Evolutionary conservation across 2,797 vertebrate genomes (phyloP).

Genomic region (Gobio occitaniae): DNA sequence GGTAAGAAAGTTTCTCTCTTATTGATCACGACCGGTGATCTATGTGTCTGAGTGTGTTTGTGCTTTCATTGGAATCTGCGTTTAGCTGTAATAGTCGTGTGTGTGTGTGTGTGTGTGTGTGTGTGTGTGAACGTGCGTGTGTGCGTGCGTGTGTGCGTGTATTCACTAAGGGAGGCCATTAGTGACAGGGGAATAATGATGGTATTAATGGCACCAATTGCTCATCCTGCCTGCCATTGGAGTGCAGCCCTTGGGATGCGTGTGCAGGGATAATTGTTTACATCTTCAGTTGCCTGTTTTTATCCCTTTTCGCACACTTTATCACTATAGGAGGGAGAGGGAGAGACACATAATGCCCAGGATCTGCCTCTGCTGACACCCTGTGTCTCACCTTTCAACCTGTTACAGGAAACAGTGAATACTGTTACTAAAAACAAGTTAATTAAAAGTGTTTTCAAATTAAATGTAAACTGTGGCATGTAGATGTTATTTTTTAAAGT

Average conservation of each 20-base stretch:
- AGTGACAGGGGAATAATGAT: conserved; percentile 65
- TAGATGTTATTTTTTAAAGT: not conserved
- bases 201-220: conserved; percentile 59
- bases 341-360: not conserved
- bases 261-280: conserved; percentile 66
- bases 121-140: not conserved
- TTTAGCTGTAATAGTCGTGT: conserved; percentile 3
- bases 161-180: conserved; percentile 55
- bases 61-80: conserved; percentile 17
- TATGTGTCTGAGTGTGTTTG: conserved; percentile 36
- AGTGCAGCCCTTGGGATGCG: conserved; percentile 55
- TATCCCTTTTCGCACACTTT: conserved; percentile 63
- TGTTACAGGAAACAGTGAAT: not conserved
- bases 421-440: not conserved
- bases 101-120: conserved; percentile 15
- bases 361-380: not conserved
- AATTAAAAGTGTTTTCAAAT: not conserved
- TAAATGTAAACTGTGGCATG: not conserved
- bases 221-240: conserved; percentile 59
- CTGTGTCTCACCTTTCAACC: not conserved
- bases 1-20: conserved; percentile 38
- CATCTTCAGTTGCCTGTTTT: conserved; percentile 58
- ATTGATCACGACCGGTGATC: conserved; percentile 43
- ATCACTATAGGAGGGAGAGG: conserved; percentile 42
- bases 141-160: not conserved